Evolutionary conservation across 2,888 invertebrate species (phyloP).

Genomic region (Zele albiditarsus): DNA sequence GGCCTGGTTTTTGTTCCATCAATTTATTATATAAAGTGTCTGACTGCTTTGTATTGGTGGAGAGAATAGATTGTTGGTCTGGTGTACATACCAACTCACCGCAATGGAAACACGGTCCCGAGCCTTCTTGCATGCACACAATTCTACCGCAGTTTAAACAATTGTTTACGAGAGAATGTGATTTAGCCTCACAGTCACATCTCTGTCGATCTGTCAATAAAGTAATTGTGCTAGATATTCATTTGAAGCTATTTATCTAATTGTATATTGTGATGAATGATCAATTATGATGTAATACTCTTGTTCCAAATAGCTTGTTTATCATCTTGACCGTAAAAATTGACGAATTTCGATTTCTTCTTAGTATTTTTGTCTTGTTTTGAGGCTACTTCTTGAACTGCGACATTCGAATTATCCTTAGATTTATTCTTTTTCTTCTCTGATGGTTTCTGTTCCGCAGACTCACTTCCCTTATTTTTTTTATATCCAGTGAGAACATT

Average conservation of each 20-base stretch:
- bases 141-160: conserved; percentile 95
- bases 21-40: conserved; percentile 78
- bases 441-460: conserved; percentile 55
- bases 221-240: conserved; percentile 36
- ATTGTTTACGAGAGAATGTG: conserved; percentile 93
- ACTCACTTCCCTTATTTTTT: conserved; percentile 56
- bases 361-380: conserved; percentile 66
- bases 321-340: conserved; percentile 83
- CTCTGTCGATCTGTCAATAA: conserved; percentile 81
- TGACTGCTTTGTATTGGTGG: conserved; percentile 80
- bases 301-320: conserved; percentile 74
- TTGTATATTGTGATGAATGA: conserved; percentile 7
- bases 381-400: conserved; percentile 52
- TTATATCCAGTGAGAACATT: conserved; percentile 59
- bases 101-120: conserved; percentile 97
- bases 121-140: conserved; percentile 96
- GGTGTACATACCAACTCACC: conserved; percentile 87
- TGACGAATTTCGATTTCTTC: conserved; percentile 83
- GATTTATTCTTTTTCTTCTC: conserved; percentile 65
- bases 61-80: conserved; percentile 81
- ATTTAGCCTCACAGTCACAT: conserved; percentile 94
- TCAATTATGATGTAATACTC: conserved; percentile 59
- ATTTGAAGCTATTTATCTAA: not conserved
- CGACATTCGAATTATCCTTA: conserved; percentile 55
- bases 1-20: conserved; percentile 76